Base-by-base conservation (phyloP, 2,888 invertebrate species). In the Cecidostiba fungosa region DNA sequence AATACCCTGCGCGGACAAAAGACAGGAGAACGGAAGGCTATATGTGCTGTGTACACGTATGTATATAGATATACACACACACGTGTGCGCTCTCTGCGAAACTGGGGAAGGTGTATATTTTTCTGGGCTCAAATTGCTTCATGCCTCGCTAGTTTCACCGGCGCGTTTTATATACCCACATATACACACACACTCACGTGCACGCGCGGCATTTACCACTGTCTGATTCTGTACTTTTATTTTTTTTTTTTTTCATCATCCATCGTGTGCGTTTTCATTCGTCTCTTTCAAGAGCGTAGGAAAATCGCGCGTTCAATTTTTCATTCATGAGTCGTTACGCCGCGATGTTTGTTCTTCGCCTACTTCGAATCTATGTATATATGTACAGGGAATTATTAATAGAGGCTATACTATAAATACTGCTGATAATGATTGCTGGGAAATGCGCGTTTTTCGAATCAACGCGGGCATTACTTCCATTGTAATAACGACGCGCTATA, bases 91-190 rank as follows among this genome's bases (percentile, higher is more conserved):
- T 36, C 66, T 26, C 78, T 69, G 74, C 74, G 85, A 85, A 86
- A 86, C 86, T 80, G 80, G 81, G 72, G 72, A 79, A 87, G 87
- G 84, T 84, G 78, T 86, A 86, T 84, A 86, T 84, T 84, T 86
- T 81, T 84, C 81, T 84, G 80, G 80, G 80, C 87, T 87, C 76
- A 85, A 87, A 85, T 87, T 85, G 87, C 87, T 87, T 87, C 87
- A 87, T 87, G 87, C 85, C 87, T 87, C 85, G 87, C 85, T 87
- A 87, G 87, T 85, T 85, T 80, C 85, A 73, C 82, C 77, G 80
- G 70, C 70, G 32, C 79, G 73, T 77, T 77, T 72, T 85, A 83
- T 79, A 86, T 85, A 26, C 39, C 29, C 23, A 78, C 12, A 69
- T 32, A 19, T 16, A 77, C 19, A 66, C 12, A 23, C 26, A 19